Conservation (phyloP, 2,113 vertebrate species). For the Trochalopteron elliotii region DNA sequence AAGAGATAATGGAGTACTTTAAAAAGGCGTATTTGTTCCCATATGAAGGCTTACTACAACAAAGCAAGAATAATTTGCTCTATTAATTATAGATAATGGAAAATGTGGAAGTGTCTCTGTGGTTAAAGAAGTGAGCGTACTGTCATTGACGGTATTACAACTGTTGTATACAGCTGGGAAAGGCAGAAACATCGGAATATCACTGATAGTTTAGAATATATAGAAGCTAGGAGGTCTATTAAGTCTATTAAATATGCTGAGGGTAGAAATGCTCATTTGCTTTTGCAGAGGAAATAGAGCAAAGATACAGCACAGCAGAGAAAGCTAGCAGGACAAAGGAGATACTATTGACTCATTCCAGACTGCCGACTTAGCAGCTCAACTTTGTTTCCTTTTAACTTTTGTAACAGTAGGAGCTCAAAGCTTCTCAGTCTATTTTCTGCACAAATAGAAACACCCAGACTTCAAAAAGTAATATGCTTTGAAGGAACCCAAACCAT, state of each 20-base stretch:
- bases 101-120: background rate
- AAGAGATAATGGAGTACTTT: background rate
- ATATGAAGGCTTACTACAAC: background rate
- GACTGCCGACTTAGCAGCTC: conserved; percentile 67
- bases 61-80: background rate
- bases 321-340: conserved; percentile 63
- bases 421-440: conserved; percentile 50
- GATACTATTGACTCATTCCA: conserved; percentile 71
- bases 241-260: background rate
- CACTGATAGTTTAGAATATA: background rate
- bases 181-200: background rate
- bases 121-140: background rate
- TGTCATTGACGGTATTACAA: rapidly evolving
- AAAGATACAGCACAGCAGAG: conserved; percentile 48
- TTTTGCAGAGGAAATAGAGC: conserved; percentile 65
- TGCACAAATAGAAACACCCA: conserved; percentile 55
- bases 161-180: background rate
- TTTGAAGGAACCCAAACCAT: conserved; percentile 49
- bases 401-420: conserved; percentile 66
- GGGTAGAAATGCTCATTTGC: background rate
- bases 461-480: conserved; percentile 53
- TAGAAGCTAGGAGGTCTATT: background rate
- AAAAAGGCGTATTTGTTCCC: background rate
- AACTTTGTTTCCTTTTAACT: conserved; percentile 68
- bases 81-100: conserved; percentile 27